Base-by-base conservation (phyloP, 2,888 invertebrate genomes). In the Mimachlamys varia region DNA sequence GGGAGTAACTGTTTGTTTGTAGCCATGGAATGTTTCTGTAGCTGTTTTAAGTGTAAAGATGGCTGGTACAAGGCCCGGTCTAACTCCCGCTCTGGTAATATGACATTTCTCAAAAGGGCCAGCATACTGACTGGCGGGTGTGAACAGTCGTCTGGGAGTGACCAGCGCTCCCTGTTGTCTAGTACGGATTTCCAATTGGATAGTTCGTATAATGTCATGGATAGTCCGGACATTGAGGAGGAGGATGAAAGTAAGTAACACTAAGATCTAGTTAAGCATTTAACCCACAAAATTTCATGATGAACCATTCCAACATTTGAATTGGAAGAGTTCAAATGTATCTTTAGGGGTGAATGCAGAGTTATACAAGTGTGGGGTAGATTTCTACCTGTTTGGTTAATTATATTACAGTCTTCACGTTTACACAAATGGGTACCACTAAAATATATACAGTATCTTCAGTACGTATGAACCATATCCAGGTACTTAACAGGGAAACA, bases 21-120 rank as follows among this genome's bases (percentile, higher is more conserved):
- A n/a, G 76, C 76, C 76, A 76, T 76, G 76, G 76, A 76, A 1
- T 76, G 76, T 76, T 76, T 76, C 76, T 76, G 76, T 76, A 76
- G 76, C 33, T 76, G 76, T 76, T 76, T 76, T 76, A 76, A 27
- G 12, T 76, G 76, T 76, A 76, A 76, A 76, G 76, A 76, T 76
- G 76, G 33, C 33, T 76, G 76, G 10, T 76, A 76, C 27, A 76
- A 76, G 33, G 12, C 27, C 22, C 27, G 76, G 13, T 76, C 76
- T 10, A 27, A 33, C 33, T 33, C 76, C 7, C 33, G 17, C 33
- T 76, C 76, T 3, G 76, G 76, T 76, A 76, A 76, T 33, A 76
- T 76, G 76, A 33, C 76, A 76, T 76, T 76, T 33, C 76, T 76
- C 27, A 76, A 76, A 76, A 76, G 76, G 76, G 76, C 76, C 76